Evolutionary conservation across 30 jellyfish, hydroid and myxozoan genomes (phyloP).

Genomic region (Aurelia coerulea): DNA sequence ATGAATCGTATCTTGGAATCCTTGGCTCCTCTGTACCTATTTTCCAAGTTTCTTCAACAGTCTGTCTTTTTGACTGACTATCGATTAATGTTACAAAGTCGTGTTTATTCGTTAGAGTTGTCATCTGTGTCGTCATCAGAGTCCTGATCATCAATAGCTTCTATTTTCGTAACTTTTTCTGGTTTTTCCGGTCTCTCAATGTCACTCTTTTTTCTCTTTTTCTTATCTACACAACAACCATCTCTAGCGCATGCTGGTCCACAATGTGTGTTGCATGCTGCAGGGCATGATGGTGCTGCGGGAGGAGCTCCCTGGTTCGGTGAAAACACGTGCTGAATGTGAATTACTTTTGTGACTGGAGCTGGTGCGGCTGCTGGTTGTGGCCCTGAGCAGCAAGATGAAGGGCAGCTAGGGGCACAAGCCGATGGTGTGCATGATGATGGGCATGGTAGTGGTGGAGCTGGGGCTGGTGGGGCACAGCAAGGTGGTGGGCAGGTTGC

Average conservation of each 20-base stretch:
- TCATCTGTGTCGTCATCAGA: constrained; percentile 16
- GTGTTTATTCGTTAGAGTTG: not conserved
- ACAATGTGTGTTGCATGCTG: constrained; percentile 91
- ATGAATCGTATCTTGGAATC: no score
- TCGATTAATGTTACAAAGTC: no score
- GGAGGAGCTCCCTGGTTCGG: constrained; percentile 75
- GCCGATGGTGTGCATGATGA: constrained; percentile 62
- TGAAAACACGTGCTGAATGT: constrained; percentile 78
- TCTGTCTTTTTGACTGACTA: no score
- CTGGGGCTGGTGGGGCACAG: constrained; percentile 71
- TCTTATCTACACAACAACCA: constrained; percentile 92
- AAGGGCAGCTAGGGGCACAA: constrained; percentile 69
- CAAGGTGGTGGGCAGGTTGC: constrained; percentile 72
- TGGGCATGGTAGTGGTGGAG: constrained; percentile 86
- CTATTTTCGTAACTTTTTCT: not conserved
- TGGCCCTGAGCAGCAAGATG: constrained; percentile 70
- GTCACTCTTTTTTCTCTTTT: constrained; percentile 50
- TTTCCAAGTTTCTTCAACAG: no score
- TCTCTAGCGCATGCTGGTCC: constrained; percentile 99
- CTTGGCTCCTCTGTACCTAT: no score
- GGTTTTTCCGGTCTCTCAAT: constrained; percentile 59
- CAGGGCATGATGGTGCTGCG: constrained; percentile 88
- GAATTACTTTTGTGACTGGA: constrained; percentile 85
- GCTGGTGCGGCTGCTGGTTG: constrained; percentile 79
- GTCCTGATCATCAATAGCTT: constrained; percentile 48